Base-by-base conservation (phyloP, 2,797 vertebrate species). In the Percopsis omiscomaycus region DNA sequence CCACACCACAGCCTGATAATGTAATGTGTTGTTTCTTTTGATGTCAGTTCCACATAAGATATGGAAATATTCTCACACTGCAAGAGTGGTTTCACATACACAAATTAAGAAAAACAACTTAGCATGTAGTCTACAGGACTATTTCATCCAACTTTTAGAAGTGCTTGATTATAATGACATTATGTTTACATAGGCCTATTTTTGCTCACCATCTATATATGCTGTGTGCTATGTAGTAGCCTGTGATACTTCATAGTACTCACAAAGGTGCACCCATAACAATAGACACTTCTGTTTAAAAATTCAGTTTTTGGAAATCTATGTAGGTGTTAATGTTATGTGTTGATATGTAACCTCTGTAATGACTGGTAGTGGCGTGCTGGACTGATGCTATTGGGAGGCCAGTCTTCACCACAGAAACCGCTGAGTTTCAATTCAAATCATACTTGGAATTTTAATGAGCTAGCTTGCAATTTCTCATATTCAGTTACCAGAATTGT, bases 391-490 rank as follows among this genome's bases (percentile, higher is more conserved):
- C 84, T 84, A 88, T 85, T 81, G 49, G 49, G 78, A 74, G 83
- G 81, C 78, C 77, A 76, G 74, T 53, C 69, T 65, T 84, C 81
- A 82, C 91, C 90, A 78, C 91, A 86, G 68, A 91, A 93, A 90
- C 90, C 78, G 86, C 63, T 5, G 58, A 74, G 80, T 90, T 88
- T 90, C 86, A 85, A 74, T 78, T 88, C 64, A 57, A 83, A 78
- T 79, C 74, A 68, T 68, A 75, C 60, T 71, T 88, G 90, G 91
- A 93, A 93, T 90, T 91, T 83, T 84, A 78, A 81, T 86, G 88
- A 89, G 77, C 76, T 79, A 78, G 80, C 86, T 85, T 82, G 76
- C 69, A 76, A 74, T 62, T 56, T 81, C 53, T 85, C 73, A 70
- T 72, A 79, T 74, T 82, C 82, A 86, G 74, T 92, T 90, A 92